Evolutionary conservation across 2,797 vertebrate genomes (phyloP).

Genomic region (Allobates femoralis): DNA sequence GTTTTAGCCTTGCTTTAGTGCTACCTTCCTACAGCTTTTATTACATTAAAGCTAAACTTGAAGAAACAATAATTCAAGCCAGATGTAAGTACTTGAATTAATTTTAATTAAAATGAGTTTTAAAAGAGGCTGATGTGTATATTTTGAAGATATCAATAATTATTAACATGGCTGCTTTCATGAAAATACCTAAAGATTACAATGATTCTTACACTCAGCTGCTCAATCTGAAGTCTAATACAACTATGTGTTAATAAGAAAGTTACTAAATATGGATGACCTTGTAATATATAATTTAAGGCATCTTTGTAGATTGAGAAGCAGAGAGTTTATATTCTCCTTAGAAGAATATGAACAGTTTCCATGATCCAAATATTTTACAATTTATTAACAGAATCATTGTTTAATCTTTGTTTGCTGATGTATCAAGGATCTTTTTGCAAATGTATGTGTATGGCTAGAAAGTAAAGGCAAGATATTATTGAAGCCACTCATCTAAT

Average conservation of each 20-base stretch:
- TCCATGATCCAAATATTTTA: conserved; percentile 63
- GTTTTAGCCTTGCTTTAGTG: conserved; percentile 91
- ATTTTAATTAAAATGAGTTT: not conserved
- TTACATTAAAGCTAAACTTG: conserved; percentile 95
- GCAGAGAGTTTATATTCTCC: conserved; percentile 75
- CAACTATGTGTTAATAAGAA: not conserved
- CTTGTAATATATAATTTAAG: not conserved
- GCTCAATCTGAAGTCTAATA: conserved; percentile 32
- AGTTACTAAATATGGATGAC: not conserved
- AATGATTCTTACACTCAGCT: conserved; percentile 76
- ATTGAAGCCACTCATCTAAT: not conserved
- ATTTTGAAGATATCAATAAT: conserved; percentile 63
- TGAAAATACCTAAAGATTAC: conserved; percentile 66
- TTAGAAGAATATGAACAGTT: conserved; percentile 73
- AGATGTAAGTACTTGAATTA: conserved; percentile 87
- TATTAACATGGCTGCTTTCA: conserved; percentile 67
- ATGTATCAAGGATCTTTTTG: conserved; percentile 74
- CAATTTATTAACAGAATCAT: conserved; percentile 78
- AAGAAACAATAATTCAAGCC: conserved; percentile 88
- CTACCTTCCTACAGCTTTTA: conserved; percentile 97
- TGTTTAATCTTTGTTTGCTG: conserved; percentile 75
- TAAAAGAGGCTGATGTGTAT: conserved; percentile 62
- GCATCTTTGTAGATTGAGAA: conserved; percentile 37
- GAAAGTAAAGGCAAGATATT: conserved; percentile 10
- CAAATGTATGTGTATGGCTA: conserved; percentile 27